Evolutionary conservation across 2,113 vertebrate species (phyloP).

Genomic region (Oncorhynchus keta): DNA sequence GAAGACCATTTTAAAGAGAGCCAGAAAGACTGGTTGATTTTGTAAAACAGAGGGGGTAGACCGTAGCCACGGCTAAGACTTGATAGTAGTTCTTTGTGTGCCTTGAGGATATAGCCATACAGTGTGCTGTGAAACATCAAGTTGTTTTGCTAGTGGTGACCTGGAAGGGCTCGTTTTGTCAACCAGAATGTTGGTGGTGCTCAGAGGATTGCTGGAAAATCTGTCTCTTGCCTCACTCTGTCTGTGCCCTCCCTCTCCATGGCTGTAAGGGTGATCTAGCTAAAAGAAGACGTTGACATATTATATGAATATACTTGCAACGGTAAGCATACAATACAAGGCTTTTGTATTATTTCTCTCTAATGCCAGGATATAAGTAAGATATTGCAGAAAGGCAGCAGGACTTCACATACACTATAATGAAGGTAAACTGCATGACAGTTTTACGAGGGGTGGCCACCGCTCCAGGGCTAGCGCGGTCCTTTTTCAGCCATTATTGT

Average conservation of each 20-base stretch:
- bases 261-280: slow-evolving; percentile 31
- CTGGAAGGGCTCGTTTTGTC: slow-evolving; percentile 16
- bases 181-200: slow-evolving; percentile 39
- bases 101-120: slow-evolving; percentile 4
- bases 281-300: background rate
- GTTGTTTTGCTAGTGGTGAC: slow-evolving; percentile 8
- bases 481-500: slow-evolving; percentile 63
- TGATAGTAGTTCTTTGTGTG: background rate
- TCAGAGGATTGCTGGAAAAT: slow-evolving; percentile 46
- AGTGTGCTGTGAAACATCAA: slow-evolving; percentile 14
- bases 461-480: slow-evolving; percentile 52
- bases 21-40: background rate
- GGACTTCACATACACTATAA: background rate
- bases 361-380: background rate
- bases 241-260: slow-evolving; percentile 30
- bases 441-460: slow-evolving; percentile 39
- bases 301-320: background rate
- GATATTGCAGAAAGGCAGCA: too few species aligned
- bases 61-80: background rate
- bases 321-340: background rate
- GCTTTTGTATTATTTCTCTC: background rate
- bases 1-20: slow-evolving; percentile 25
- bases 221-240: slow-evolving; percentile 23
- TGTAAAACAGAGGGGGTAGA: background rate
- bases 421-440: slow-evolving; percentile 10